These are phyloP conservation scores for Alloplasta piceator DNA, from an alignment of 2,888 invertebrate species.

Conservation along the genomic window DNA sequence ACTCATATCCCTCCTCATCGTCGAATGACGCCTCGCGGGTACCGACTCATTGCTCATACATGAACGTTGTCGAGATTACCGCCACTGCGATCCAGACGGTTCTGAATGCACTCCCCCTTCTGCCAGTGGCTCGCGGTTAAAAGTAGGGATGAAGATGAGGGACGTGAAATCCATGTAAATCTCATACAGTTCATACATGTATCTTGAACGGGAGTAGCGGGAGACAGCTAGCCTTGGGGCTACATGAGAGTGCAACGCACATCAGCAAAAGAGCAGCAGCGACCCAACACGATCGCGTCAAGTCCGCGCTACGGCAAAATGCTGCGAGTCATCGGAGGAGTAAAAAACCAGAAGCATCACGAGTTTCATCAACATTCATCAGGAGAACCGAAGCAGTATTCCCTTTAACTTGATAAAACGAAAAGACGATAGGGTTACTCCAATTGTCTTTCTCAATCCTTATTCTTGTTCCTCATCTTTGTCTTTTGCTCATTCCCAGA, in stretches of 20 bases:
- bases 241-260: constrained; percentile 41
- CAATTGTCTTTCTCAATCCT: constrained; percentile 61
- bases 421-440: constrained; percentile 39
- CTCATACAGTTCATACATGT: constrained; percentile 54
- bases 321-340: constrained; percentile 55
- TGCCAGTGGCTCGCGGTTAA: constrained; percentile 16
- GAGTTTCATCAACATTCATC: constrained; percentile 35
- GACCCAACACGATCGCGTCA: constrained; percentile 46
- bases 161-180: constrained; percentile 65
- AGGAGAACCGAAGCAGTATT: constrained; percentile 26
- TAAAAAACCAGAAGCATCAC: constrained; percentile 65
- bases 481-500: too few relatives aligned
- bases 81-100: not conserved
- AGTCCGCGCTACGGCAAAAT: constrained; percentile 40
- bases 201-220: constrained; percentile 65
- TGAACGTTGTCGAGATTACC: constrained; percentile 20
- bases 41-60: constrained; percentile 32
- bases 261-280: constrained; percentile 41
- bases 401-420: not conserved
- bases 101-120: not conserved
- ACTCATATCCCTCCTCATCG: constrained; percentile 43
- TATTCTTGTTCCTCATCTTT: constrained; percentile 16
- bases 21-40: constrained; percentile 47
- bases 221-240: constrained; percentile 52
- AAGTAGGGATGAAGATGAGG: constrained; percentile 39